Evolutionary conservation across 92 coral and sea anemone species (phyloP).

Genomic region (Zoanthus sansibaricus): DNA sequence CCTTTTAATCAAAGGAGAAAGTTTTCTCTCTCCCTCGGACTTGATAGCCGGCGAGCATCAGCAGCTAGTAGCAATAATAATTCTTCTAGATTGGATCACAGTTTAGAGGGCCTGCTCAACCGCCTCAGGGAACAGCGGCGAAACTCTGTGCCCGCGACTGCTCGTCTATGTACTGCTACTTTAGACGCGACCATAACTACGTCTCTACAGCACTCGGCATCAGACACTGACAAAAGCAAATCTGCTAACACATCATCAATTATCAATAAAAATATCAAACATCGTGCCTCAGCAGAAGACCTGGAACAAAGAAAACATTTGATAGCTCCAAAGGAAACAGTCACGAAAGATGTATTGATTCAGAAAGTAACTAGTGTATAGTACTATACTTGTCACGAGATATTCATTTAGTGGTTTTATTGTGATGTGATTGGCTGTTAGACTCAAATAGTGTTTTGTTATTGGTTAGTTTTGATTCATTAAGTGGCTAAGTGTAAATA

Average conservation of each 20-base stretch:
- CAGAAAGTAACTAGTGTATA: slow-evolving; percentile 24
- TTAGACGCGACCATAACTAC: slow-evolving; percentile 14
- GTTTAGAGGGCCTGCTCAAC: slow-evolving; percentile 17
- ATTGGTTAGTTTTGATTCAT: no score
- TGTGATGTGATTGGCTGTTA: no score
- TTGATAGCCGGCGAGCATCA: slow-evolving; percentile 8
- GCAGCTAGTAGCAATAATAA: slow-evolving; percentile 29
- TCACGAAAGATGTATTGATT: not conserved
- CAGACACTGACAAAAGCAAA: slow-evolving; percentile 15
- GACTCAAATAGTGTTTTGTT: no score
- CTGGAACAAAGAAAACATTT: slow-evolving; percentile 28
- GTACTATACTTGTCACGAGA: not conserved
- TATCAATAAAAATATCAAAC: not conserved
- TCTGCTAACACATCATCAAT: not conserved
- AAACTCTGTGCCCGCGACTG: slow-evolving; percentile 57
- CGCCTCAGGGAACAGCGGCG: slow-evolving; percentile 50
- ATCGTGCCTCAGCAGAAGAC: slow-evolving; percentile 20
- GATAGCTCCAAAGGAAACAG: slow-evolving; percentile 12
- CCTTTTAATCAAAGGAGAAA: slow-evolving; percentile 20
- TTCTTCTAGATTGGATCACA: slow-evolving; percentile 12
- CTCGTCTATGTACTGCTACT: slow-evolving; percentile 31
- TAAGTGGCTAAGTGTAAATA: no score
- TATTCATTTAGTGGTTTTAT: no score
- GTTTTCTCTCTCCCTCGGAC: slow-evolving; percentile 19
- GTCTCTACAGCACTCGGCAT: slow-evolving; percentile 28